Evolutionary conservation across 2,797 vertebrate species (phyloP).

Genomic region (Simalia tracyae): DNA sequence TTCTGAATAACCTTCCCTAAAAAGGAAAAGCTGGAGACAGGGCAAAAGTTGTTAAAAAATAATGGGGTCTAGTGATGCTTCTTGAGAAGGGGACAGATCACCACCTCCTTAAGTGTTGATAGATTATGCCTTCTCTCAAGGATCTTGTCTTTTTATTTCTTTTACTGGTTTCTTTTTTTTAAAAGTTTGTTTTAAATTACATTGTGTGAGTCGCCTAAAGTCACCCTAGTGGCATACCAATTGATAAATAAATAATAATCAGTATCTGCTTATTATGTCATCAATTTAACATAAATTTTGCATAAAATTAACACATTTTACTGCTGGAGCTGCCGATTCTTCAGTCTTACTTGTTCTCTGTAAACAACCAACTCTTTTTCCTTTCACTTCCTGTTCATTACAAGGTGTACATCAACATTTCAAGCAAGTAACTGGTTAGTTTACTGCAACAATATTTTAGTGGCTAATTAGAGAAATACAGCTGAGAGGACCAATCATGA

Average conservation of each 20-base stretch:
- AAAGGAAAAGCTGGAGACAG: background rate
- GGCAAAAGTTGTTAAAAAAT: background rate
- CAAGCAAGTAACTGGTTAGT: slow-evolving; percentile 21
- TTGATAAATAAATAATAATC: background rate
- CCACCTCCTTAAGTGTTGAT: background rate
- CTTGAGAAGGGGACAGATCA: background rate
- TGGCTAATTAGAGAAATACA: slow-evolving; percentile 24
- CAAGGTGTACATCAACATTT: slow-evolving; percentile 16
- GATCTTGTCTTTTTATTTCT: background rate
- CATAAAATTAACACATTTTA: background rate
- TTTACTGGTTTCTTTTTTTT: background rate
- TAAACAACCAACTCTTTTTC: background rate
- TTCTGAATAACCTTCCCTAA: background rate
- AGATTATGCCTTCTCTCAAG: background rate
- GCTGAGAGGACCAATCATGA: slow-evolving; percentile 13
- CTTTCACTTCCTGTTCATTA: slow-evolving; percentile 5
- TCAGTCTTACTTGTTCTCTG: background rate
- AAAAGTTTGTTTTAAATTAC: background rate
- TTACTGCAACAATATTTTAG: slow-evolving; percentile 19
- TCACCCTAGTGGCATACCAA: background rate
- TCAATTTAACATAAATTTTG: background rate
- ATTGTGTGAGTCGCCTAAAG: background rate
- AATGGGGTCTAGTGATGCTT: background rate
- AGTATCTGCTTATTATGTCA: background rate
- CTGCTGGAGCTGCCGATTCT: background rate